Percentiles rank a stretch among this genome's conserved stretches.
These are phyloP conservation scores for Larimichthys crocea DNA, from an alignment of 2,113 vertebrate genomes.

Conservation along the genomic window DNA sequence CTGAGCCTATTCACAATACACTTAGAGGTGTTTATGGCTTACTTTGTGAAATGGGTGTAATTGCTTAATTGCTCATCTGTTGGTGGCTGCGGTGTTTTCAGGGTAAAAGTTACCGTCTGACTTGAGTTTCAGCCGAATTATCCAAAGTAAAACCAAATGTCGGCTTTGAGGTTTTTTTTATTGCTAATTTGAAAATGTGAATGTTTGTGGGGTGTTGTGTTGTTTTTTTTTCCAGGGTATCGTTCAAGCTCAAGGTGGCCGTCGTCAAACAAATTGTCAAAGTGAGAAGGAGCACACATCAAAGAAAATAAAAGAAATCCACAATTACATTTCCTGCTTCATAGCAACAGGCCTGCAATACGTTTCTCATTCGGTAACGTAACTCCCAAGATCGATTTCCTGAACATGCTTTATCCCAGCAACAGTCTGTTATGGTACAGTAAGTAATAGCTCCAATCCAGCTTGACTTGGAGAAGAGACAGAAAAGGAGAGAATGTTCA, in stretches of 20 bases:
- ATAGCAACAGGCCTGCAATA: background rate
- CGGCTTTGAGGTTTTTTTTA: slow-evolving; percentile 55
- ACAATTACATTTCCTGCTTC: slow-evolving; percentile 2
- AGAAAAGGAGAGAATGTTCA: slow-evolving; percentile 54
- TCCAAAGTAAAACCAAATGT: slow-evolving; percentile 87
- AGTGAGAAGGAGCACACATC: background rate
- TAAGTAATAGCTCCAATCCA: background rate
- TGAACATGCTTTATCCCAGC: slow-evolving; percentile 47
- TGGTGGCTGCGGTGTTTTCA: slow-evolving; percentile 52
- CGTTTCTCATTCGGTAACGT: background rate
- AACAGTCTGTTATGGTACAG: slow-evolving; percentile 48
- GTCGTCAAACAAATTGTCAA: background rate
- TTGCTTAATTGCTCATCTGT: slow-evolving; percentile 83
- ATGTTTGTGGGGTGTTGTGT: background rate
- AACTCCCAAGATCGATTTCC: slow-evolving; percentile 15
- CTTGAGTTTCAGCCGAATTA: slow-evolving; percentile 80
- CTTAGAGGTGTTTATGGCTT: slow-evolving; percentile 82
- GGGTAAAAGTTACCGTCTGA: slow-evolving; percentile 69
- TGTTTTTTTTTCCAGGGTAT: background rate
- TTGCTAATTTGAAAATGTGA: slow-evolving; percentile 50
- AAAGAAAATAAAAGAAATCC: background rate
- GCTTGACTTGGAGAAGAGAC: background rate
- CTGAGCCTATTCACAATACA: slow-evolving; percentile 60
- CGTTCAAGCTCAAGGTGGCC: background rate
- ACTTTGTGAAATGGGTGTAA: slow-evolving; percentile 83